Percentiles rank a stretch among this genome's conserved stretches.
phyloP scores from a whole-genome alignment of 64 coral and sea anemone genomes.

The Pocillopora verrucosa region DNA sequence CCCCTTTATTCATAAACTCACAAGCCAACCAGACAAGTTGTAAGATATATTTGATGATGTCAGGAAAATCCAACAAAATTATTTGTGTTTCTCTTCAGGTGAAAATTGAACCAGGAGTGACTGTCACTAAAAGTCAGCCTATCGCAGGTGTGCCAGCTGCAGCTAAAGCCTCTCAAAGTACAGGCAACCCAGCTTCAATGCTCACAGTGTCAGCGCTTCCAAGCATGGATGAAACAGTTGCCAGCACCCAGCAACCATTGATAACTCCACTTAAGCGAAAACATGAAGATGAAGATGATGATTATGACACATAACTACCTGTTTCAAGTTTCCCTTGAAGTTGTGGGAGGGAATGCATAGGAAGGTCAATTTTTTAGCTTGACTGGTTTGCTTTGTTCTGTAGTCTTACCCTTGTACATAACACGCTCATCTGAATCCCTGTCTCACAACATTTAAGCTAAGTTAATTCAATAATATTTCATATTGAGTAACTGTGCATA shows the following conservation, averaged over 20 bases:
- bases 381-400: too few relatives aligned
- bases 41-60: too few relatives aligned
- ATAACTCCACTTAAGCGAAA: conserved; percentile 94
- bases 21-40: too few relatives aligned
- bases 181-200: conserved; percentile 78
- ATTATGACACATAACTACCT: conserved; percentile 75
- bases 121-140: conserved; percentile 2
- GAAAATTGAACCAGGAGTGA: conserved; percentile 32
- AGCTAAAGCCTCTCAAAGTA: conserved; percentile 5
- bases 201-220: conserved; percentile 93
- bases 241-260: conserved; percentile 94
- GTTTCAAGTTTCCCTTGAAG: background rate
- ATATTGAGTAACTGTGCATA: too few relatives aligned
- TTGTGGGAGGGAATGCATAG: too few relatives aligned
- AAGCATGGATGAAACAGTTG: conserved; percentile 99
- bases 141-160: conserved; percentile 21
- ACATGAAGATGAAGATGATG: conserved; percentile 96
- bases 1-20: too few relatives aligned
- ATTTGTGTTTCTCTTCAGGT: background rate
- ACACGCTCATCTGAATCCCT: too few relatives aligned
- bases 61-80: background rate
- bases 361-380: too few relatives aligned
- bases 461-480: too few relatives aligned
- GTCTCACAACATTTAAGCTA: too few relatives aligned
- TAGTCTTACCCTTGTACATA: too few relatives aligned